Evolutionary conservation across 2,888 invertebrate species (phyloP), one percentile per base, ranked within the genome.

Genomic region (Pristionchus entomophagus): DNA sequence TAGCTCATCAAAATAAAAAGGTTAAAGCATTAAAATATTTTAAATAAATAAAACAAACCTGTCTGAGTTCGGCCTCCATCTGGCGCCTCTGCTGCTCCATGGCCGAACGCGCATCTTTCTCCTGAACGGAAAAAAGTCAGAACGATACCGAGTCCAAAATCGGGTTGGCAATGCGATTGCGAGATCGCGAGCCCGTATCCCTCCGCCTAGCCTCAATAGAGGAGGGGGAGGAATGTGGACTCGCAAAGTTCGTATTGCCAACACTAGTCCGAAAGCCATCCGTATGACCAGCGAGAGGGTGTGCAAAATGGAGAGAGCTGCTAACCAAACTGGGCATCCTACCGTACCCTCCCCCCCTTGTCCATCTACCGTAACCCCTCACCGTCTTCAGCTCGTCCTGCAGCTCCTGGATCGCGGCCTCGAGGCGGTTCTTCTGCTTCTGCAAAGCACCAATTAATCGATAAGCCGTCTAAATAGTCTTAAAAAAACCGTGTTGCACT

Each of bases 1-100:
- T n/a, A 56, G 53, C n/a, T 22, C 2, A 2, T 22, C 2, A 19
- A 56, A 56, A n/a, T 26, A 59, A 59, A 26, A 59, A 59, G 0
- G 6, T n/a, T 4, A n/a, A 56, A 59, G 2, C 5, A 4, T n/a
- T 4, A n/a, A 56, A 59, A 6, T 2, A 5, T 26, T 22, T 22
- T 26, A 8, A 59, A 26, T 22, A n/a, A 59, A 95, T 0, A 95
- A 97, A 97, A 91, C 80, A 5, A 10, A 82, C 83, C 83, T 56
- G 99, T 95, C 94, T 97, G 97, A n/a, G 87, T 56, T 88, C 89
- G 32, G 45, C 88, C 84, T 91, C 89, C 29, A 88, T 88, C 5
- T 88, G 88, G 41, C 89, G 81, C 53, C 85, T 86, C 78, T 86
- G 86, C 19, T 86, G 62, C 84, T 90, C 90, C 0, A 88, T 80